Percentiles rank a stretch among this genome's conserved stretches.
phyloP scores from a whole-genome alignment of 1,140 invertebrate species.

The Musca vetustissima region DNA sequence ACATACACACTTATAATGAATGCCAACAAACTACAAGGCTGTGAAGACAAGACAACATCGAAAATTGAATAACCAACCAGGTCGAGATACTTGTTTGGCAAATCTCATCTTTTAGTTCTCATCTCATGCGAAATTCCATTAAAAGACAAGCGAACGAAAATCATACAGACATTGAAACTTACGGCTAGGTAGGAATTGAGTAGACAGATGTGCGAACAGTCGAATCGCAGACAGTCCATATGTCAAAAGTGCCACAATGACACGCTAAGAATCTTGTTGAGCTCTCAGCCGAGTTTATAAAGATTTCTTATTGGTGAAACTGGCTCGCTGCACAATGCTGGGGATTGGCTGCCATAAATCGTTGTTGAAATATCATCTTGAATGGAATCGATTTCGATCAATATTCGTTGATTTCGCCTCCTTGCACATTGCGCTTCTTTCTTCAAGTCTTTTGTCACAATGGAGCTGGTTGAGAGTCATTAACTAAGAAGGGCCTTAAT shows the following conservation, averaged over 20 bases:
- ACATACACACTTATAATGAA: no score
- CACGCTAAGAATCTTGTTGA: conserved; percentile 13
- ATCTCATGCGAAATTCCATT: background rate
- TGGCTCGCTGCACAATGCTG: background rate
- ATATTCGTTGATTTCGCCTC: background rate
- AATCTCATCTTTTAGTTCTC: conserved; percentile 14
- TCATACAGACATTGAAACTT: background rate
- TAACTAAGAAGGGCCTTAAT: no score
- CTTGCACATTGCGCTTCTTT: background rate
- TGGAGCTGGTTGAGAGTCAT: no score
- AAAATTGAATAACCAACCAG: conserved; percentile 6
- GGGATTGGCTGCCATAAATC: conserved; percentile 26
- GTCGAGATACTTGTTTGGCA: conserved; percentile 11
- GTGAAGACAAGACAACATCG: background rate
- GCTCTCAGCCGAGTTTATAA: no score
- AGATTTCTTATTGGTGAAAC: conserved; percentile 4
- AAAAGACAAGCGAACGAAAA: conserved; percentile 1
- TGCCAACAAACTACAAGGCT: no score
- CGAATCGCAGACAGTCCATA: conserved; percentile 17
- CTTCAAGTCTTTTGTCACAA: background rate
- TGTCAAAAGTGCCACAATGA: conserved; percentile 21
- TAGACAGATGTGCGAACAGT: background rate
- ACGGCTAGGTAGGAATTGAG: background rate
- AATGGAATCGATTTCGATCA: conserved; percentile 26
- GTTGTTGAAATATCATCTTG: conserved; percentile 26